Evolutionary conservation across 2,113 vertebrate species (phyloP).

Genomic region (Ifrita kowaldi): DNA sequence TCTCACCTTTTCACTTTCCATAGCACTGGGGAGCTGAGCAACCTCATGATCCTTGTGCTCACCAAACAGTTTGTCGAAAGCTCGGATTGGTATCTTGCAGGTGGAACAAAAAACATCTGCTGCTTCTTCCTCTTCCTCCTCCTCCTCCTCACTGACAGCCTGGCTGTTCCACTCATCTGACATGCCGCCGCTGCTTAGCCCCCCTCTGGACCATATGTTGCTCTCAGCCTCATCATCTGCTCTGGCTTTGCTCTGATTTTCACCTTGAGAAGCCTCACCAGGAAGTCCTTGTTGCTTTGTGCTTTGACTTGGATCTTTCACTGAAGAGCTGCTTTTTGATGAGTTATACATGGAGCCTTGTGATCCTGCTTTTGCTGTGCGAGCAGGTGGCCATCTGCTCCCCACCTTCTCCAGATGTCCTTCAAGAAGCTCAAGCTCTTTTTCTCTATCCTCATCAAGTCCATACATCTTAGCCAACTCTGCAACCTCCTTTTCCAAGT

Average conservation of each 20-base stretch:
- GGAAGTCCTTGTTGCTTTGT: background rate
- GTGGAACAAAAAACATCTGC: slow-evolving; percentile 74
- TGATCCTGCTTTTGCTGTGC: background rate
- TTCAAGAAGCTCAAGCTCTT: slow-evolving; percentile 58
- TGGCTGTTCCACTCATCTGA: slow-evolving; percentile 44
- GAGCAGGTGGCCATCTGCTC: background rate
- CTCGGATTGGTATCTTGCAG: slow-evolving; percentile 70
- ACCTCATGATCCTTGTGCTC: slow-evolving; percentile 74
- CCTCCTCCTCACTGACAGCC: slow-evolving; percentile 52
- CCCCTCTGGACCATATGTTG: slow-evolving; percentile 16
- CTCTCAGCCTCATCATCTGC: slow-evolving; percentile 22
- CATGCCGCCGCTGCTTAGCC: slow-evolving; percentile 23
- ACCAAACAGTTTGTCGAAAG: slow-evolving; percentile 53
- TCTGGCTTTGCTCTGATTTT: slow-evolving; percentile 23
- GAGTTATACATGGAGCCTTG: background rate
- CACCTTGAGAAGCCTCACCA: background rate
- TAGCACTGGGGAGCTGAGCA: slow-evolving; percentile 54
- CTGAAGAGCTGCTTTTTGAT: background rate
- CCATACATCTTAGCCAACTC: slow-evolving; percentile 68
- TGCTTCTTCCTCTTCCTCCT: slow-evolving; percentile 53
- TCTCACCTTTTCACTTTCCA: slow-evolving; percentile 77
- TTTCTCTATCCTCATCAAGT: slow-evolving; percentile 69
- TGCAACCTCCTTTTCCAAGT: slow-evolving; percentile 63
- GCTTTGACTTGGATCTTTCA: background rate
- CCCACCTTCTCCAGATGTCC: background rate